A percentile compares a stretch with the other conserved stretches of the same genome.
phyloP scores from a whole-genome alignment of 2,113 vertebrate genomes.

The Promerops cafer region DNA sequence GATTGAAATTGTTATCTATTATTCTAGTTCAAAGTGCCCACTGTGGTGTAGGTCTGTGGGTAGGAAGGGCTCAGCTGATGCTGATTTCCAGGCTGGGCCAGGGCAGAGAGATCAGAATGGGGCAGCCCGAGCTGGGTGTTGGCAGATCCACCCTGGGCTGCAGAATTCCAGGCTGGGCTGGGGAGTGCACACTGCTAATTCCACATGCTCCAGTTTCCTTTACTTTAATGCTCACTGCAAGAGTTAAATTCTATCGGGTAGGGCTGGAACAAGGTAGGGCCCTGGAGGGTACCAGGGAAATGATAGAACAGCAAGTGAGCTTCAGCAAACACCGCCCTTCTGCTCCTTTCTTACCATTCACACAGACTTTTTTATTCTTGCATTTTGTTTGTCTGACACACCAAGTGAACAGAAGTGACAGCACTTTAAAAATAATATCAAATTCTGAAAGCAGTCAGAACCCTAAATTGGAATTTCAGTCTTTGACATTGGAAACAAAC shows the following conservation, averaged over 20 bases:
- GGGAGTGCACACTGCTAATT: background rate
- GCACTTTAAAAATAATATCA: constrained; percentile 31
- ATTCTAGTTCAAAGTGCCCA: background rate
- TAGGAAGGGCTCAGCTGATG: background rate
- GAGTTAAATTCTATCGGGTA: background rate
- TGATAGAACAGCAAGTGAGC: background rate
- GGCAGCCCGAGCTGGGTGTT: background rate
- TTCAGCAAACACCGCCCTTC: background rate
- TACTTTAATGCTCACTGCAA: background rate
- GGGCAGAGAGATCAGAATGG: background rate
- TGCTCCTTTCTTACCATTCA: background rate
- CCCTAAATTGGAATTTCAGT: constrained; percentile 50
- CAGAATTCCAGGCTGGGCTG: background rate
- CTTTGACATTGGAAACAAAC: constrained; percentile 51
- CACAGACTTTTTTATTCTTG: background rate
- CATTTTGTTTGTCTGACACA: background rate
- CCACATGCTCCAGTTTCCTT: background rate
- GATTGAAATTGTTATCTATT: background rate
- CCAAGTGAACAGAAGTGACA: background rate
- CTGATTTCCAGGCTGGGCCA: background rate
- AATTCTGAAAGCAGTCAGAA: constrained; percentile 36
- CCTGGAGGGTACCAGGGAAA: constrained; percentile 1
- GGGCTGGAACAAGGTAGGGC: background rate
- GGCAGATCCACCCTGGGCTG: background rate
- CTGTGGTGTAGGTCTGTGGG: background rate